These are phyloP conservation scores for Cirrhinus molitorella DNA, from an alignment of 2,797 vertebrate genomes.

Conservation along the genomic window DNA sequence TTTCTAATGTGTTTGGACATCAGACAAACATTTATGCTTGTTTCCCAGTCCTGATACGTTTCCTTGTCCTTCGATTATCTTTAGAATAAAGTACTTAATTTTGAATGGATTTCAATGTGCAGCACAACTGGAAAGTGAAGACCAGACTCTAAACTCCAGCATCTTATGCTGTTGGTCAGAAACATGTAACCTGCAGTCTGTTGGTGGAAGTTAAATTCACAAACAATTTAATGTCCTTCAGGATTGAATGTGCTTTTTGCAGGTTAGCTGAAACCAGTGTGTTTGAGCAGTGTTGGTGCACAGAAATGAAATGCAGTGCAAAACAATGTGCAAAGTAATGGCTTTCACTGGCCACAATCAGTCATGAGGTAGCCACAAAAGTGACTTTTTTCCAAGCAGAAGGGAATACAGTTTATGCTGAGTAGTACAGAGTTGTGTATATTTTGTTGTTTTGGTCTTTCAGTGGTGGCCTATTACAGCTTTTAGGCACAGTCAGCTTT, in stretches of 20 bases:
- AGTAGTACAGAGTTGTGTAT: background rate
- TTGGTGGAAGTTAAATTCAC: background rate
- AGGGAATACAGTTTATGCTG: slow-evolving; percentile 3
- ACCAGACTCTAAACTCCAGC: background rate
- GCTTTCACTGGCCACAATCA: background rate
- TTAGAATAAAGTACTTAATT: background rate
- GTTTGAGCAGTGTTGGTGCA: background rate
- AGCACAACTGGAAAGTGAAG: background rate
- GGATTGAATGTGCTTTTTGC: background rate
- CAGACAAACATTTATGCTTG: background rate
- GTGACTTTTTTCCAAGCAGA: background rate
- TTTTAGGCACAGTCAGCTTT: background rate
- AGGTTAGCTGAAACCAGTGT: background rate
- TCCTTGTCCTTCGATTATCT: background rate
- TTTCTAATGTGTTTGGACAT: background rate
- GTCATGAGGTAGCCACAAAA: slow-evolving; percentile 13
- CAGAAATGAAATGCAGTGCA: background rate
- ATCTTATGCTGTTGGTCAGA: background rate
- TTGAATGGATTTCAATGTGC: background rate
- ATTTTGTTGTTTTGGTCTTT: background rate
- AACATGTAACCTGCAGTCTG: background rate
- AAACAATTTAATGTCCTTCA: background rate
- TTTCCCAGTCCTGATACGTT: too few relatives aligned
- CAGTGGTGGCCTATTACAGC: background rate
- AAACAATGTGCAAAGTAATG: background rate